These are phyloP conservation scores for Ostrea edulis DNA, from an alignment of 1,140 invertebrate genomes.

Conservation along the genomic window DNA sequence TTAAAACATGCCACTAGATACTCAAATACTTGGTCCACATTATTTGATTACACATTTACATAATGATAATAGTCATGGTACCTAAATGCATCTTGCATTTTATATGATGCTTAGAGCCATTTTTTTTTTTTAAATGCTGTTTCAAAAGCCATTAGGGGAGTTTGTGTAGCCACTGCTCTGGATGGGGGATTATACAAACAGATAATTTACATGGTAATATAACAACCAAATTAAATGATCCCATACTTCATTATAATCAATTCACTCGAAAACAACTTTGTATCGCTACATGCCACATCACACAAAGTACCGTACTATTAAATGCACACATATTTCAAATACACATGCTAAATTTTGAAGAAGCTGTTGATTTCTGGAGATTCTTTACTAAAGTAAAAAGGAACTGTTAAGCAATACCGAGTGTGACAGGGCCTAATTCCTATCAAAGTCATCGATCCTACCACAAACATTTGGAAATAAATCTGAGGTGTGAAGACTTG, in stretches of 20 bases:
- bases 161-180: too few relatives aligned
- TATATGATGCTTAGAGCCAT: too few relatives aligned
- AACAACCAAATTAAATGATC: too few relatives aligned
- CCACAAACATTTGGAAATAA: constrained; percentile 23
- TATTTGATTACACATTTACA: constrained; percentile 1
- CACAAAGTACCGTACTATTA: too few relatives aligned
- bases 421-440: neutral
- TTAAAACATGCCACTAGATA: neutral
- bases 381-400: too few relatives aligned
- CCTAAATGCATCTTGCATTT: neutral
- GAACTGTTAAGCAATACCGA: neutral
- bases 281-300: too few relatives aligned
- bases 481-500: neutral
- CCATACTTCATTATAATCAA: too few relatives aligned
- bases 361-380: neutral
- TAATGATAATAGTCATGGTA: neutral
- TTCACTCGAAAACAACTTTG: too few relatives aligned
- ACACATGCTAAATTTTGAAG: neutral
- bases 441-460: neutral
- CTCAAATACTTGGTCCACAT: neutral
- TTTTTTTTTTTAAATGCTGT: too few relatives aligned
- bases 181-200: too few relatives aligned
- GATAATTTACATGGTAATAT: too few relatives aligned
- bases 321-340: neutral
- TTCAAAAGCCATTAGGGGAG: too few relatives aligned